Percentiles rank a stretch among this genome's conserved stretches.
Evolutionary conservation across 2,797 vertebrate genomes (phyloP).

Genomic region (Kryptopterus vitreolus): DNA sequence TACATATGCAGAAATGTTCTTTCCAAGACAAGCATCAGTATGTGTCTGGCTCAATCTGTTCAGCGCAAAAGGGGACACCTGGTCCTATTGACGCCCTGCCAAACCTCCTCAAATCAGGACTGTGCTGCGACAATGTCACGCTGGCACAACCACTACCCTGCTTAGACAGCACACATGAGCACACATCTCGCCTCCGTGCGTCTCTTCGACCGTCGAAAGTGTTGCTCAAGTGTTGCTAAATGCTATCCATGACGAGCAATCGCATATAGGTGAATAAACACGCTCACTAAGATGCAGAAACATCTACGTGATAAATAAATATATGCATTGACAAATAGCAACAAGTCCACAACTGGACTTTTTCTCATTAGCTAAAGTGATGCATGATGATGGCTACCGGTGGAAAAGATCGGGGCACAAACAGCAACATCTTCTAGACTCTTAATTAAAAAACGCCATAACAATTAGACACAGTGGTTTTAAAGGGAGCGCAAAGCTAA

Average conservation of each 20-base stretch:
- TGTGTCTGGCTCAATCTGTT: conserved; percentile 64
- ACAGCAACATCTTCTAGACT: conserved; percentile 82
- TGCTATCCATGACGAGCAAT: neutral
- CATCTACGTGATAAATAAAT: too few species aligned
- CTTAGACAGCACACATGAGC: conserved; percentile 53
- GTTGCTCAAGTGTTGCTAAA: neutral
- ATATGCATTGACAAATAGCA: conserved; percentile 80
- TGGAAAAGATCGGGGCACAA: conserved; percentile 72
- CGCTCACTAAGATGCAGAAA: conserved; percentile 70
- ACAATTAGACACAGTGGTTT: conserved; percentile 82
- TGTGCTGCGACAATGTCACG: conserved; percentile 67
- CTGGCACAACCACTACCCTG: conserved; percentile 59
- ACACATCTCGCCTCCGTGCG: conserved; percentile 10
- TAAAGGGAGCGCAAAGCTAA: conserved; percentile 72
- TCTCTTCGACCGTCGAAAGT: neutral
- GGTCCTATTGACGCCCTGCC: conserved; percentile 67
- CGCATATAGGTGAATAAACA: conserved; percentile 54
- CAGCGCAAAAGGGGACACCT: conserved; percentile 68
- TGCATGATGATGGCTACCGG: conserved; percentile 70
- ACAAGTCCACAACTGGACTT: conserved; percentile 72
- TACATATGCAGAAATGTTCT: conserved; percentile 55
- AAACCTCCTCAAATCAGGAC: conserved; percentile 64
- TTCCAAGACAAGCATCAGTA: conserved; percentile 52
- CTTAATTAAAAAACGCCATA: conserved; percentile 84
- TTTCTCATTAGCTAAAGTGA: conserved; percentile 81